phyloP scores from a whole-genome alignment of 2,113 vertebrate species.

The Cavia porcellus region DNA sequence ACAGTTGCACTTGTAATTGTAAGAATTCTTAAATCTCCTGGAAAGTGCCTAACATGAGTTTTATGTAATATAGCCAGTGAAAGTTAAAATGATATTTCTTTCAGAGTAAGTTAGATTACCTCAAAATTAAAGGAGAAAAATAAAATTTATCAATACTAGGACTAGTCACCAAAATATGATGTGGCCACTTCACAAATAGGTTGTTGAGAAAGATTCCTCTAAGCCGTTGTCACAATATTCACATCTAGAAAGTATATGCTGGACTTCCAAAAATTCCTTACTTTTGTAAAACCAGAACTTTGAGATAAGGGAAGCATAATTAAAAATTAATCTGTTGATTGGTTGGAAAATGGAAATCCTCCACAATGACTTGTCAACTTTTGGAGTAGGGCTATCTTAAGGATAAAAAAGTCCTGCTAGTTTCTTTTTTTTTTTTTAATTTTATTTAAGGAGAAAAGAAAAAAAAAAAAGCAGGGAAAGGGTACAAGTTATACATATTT shows the following conservation, averaged over 20 bases:
- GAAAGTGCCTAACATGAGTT: neutral
- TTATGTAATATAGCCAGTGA: neutral
- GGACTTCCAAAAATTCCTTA: neutral
- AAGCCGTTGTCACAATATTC: neutral
- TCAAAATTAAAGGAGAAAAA: neutral
- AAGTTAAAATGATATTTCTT: neutral
- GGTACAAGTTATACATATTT: no score
- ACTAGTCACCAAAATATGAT: neutral
- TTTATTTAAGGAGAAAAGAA: no score
- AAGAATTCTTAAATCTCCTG: neutral
- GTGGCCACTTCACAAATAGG: neutral
- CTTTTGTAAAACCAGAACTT: neutral
- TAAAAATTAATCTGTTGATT: neutral
- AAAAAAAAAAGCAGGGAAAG: no score
- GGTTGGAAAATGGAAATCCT: neutral
- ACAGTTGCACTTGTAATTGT: neutral
- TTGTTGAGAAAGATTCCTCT: neutral
- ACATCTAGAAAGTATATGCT: neutral
- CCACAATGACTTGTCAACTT: neutral
- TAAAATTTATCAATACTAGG: neutral
- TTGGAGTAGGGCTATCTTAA: neutral
- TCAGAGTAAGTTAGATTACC: neutral
- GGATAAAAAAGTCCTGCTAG: neutral
- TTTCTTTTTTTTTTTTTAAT: neutral
- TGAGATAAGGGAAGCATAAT: neutral